Conservation (phyloP, 2,113 vertebrate species). For the Sprattus sprattus region DNA sequence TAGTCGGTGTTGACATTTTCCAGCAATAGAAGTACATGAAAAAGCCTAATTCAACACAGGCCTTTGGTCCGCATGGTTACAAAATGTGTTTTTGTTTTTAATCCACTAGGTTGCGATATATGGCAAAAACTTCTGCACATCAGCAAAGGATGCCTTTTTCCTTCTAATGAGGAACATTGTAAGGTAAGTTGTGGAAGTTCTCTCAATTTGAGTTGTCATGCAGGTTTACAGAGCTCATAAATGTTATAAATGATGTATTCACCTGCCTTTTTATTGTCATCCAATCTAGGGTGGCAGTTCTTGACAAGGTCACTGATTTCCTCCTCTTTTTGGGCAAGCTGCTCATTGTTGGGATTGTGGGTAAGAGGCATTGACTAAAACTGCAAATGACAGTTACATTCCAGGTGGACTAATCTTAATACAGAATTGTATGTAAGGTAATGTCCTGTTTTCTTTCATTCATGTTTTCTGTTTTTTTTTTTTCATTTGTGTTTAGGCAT, state of each 20-base stretch:
- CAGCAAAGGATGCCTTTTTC: constrained; percentile 88
- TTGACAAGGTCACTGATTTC: constrained; percentile 97
- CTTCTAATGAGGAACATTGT: constrained; percentile 95
- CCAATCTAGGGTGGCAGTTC: constrained; percentile 84
- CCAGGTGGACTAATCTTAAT: neutral
- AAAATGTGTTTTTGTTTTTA: neutral
- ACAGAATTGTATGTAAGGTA: neutral
- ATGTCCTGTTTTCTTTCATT: neutral
- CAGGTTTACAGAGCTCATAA: neutral
- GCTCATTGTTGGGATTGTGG: constrained; percentile 82
- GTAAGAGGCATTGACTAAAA: constrained; percentile 54
- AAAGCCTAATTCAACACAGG: neutral
- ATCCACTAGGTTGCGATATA: constrained; percentile 85
- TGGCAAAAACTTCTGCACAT: constrained; percentile 92
- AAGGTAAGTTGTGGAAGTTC: constrained; percentile 67
- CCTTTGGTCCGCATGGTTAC: neutral
- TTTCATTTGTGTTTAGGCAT: constrained; percentile 72
- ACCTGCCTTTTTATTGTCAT: neutral
- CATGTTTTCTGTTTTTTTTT: neutral
- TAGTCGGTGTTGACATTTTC: neutral
- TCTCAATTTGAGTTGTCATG: neutral
- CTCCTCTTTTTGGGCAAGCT: constrained; percentile 94
- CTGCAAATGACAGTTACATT: neutral
- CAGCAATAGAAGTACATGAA: neutral
- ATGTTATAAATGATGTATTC: neutral